Percentiles rank a stretch among this genome's conserved stretches.
These are phyloP conservation scores for Cordilura impudica DNA, from an alignment of 2,888 invertebrate species.

Conservation along the genomic window DNA sequence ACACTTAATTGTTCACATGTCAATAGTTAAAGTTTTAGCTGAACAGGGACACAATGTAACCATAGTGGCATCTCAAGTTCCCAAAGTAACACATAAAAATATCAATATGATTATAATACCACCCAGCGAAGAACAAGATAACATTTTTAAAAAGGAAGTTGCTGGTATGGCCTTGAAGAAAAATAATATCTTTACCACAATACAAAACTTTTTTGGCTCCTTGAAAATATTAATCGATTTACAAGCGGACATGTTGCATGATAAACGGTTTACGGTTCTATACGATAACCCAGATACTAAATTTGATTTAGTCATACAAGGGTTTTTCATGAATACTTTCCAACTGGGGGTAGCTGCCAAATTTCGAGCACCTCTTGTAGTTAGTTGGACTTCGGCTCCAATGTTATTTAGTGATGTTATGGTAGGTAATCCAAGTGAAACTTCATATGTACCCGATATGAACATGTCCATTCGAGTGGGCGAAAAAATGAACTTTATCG, in stretches of 20 bases:
- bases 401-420: constrained; percentile 64
- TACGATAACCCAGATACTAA: constrained; percentile 71
- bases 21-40: constrained; percentile 69
- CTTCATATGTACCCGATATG: constrained; percentile 69
- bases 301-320: constrained; percentile 73
- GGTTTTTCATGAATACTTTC: constrained; percentile 72
- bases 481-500: constrained; percentile 65
- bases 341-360: constrained; percentile 69
- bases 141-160: constrained; percentile 61
- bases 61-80: constrained; percentile 68
- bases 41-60: constrained; percentile 75
- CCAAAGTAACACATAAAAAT: constrained; percentile 70
- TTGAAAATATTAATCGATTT: constrained; percentile 65
- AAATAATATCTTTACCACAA: constrained; percentile 58
- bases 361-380: constrained; percentile 71
- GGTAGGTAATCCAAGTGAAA: constrained; percentile 71
- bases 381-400: constrained; percentile 67
- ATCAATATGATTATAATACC: constrained; percentile 70
- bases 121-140: constrained; percentile 62
- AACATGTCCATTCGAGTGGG: constrained; percentile 60
- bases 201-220: constrained; percentile 62
- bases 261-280: constrained; percentile 68
- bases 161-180: constrained; percentile 63
- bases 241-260: constrained; percentile 69
- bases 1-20: constrained; percentile 74